phyloP scores from a whole-genome alignment of 2,113 vertebrate genomes.

The Meles meles region DNA sequence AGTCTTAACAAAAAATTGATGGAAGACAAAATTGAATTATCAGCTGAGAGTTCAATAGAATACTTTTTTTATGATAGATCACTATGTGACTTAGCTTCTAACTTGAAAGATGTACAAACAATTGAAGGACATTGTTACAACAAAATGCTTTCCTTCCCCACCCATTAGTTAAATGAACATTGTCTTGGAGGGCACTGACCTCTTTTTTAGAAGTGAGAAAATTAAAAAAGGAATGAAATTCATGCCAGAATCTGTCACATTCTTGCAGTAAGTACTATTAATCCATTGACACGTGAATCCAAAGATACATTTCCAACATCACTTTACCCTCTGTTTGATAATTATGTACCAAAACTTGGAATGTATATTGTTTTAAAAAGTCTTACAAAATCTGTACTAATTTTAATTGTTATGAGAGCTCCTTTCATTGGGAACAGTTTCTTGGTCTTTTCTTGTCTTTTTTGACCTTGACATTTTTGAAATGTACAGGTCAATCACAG shows the following conservation, averaged over 20 bases:
- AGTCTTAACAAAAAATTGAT: too few species aligned
- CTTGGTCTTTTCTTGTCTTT: neutral
- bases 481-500: neutral
- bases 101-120: neutral
- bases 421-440: neutral
- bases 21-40: neutral
- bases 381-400: neutral
- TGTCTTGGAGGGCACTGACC: neutral
- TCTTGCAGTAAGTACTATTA: neutral
- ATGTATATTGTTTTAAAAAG: neutral
- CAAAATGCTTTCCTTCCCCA: neutral
- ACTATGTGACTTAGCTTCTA: neutral
- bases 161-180: neutral
- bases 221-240: neutral
- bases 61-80: neutral
- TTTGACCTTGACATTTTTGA: neutral
- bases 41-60: neutral
- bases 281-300: neutral
- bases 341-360: constrained; percentile 2
- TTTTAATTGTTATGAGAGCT: neutral
- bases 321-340: neutral
- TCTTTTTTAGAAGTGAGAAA: neutral
- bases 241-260: neutral
- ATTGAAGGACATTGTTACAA: neutral
- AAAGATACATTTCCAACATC: neutral